Evolutionary conservation across 2,113 vertebrate species (phyloP), one percentile per base, ranked within the genome.

Genomic region (Solea solea): DNA sequence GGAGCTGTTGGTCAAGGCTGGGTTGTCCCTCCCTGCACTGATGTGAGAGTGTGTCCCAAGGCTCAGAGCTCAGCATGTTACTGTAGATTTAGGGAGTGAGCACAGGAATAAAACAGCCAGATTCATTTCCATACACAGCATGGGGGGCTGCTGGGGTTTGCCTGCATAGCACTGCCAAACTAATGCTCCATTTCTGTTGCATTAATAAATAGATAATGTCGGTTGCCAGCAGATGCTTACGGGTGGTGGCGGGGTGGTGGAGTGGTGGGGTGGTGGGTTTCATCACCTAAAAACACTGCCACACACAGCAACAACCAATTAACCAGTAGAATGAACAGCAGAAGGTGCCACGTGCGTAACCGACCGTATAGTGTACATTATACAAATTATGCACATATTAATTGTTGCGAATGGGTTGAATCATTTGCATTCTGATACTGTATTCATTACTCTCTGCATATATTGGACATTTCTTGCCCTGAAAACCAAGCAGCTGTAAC

Each of bases 181-280:
- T 86, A 78, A 90, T 88, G 72, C 64, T 60, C 62, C 66, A 65
- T 28, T 81, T 86, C 66, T 81, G 64, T 62, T 85, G 81, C 89
- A 91, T 91, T 89, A 86, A 91, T 90, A 88, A 90, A 91, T 85
- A 80, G 73, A 86, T 85, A 63, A 89, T 83, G 81, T 59, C 48
- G 55, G 56, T 64, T 65, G 79, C 80, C 76, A 52, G 84, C 80
- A 85, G 87, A 88, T 41, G 80, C 82, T 80, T 84, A 73, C 15
- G 16, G 65, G 82, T 64, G 52, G 34, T 34, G 34, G 34, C 5
- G 45, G 53, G 55, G 14, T 86, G 57, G n/a, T n/a, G n/a, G 80
- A 85, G 76, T 69, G 69, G 67, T 65, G 58, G 69, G 69, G 56
- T 53, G 54, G 60, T 39, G 70, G 69, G 34, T 34, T 65, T 76